These are phyloP conservation scores for Agriopis marginaria DNA, from an alignment of 2,888 invertebrate species.

Conservation along the genomic window DNA sequence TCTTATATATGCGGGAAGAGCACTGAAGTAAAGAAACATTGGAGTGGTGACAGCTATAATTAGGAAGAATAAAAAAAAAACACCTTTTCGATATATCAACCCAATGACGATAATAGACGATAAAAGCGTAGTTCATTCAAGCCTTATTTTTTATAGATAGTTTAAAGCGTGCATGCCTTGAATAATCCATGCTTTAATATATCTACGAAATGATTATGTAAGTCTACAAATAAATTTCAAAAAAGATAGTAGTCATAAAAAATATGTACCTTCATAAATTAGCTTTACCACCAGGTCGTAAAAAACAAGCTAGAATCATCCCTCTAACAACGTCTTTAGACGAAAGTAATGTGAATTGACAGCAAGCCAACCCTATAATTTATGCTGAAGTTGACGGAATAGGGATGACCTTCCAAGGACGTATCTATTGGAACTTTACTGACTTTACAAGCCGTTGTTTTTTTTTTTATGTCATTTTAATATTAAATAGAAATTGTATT, in stretches of 20 bases:
- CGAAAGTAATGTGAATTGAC: constrained; percentile 6
- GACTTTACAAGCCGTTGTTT: neutral
- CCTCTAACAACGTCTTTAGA: constrained; percentile 24
- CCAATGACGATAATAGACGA: too few species aligned
- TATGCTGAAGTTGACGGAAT: constrained; percentile 31
- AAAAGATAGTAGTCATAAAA: constrained; percentile 6
- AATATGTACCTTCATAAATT: constrained; percentile 16
- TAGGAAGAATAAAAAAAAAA: too few species aligned
- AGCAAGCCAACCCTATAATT: constrained; percentile 42
- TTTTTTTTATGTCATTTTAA: neutral
- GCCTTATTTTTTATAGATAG: too few species aligned
- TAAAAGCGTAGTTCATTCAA: too few species aligned
- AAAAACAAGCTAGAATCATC: constrained; percentile 19
- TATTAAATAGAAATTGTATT: neutral
- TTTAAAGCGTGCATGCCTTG: too few species aligned
- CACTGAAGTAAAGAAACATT: too few species aligned
- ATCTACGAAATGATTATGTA: too few species aligned
- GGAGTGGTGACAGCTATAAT: too few species aligned
- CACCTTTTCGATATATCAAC: too few species aligned
- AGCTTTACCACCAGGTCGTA: constrained; percentile 18
- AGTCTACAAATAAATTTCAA: too few species aligned
- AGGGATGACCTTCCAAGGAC: constrained; percentile 23
- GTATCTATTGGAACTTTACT: neutral
- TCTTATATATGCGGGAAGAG: too few species aligned
- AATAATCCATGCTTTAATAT: too few species aligned